phyloP scores from a whole-genome alignment of 1,140 invertebrate species.

The Drosophila cardini region DNA sequence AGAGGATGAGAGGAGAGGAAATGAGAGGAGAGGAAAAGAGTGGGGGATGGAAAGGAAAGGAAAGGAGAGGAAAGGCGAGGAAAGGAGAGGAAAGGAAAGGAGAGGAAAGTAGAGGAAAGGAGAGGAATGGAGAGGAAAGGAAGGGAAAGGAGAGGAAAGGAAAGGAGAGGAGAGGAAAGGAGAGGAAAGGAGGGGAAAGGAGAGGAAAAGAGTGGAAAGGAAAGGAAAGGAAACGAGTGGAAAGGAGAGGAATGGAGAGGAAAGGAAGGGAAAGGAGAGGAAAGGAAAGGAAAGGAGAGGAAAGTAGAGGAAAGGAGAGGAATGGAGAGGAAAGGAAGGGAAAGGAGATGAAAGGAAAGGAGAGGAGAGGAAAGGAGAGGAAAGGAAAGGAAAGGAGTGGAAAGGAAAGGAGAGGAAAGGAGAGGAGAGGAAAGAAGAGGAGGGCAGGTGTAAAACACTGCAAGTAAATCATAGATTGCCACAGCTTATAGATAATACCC shows the following conservation, averaged over 20 bases:
- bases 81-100: neutral
- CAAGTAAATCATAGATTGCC: slow-evolving; percentile 20
- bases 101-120: neutral
- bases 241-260: no score
- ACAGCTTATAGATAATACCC: slow-evolving; percentile 15
- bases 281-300: neutral
- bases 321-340: no score
- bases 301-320: neutral
- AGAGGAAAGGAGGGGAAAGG: neutral
- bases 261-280: neutral
- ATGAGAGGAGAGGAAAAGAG: neutral
- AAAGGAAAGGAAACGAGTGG: no score
- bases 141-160: no score
- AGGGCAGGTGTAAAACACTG: no score
- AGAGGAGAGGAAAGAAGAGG: neutral
- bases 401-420: no score
- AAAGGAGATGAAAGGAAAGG: neutral
- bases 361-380: no score
- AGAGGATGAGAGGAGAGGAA: no score
- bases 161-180: neutral
- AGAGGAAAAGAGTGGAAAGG: neutral
- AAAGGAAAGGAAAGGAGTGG: neutral
- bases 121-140: neutral
- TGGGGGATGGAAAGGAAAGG: neutral
- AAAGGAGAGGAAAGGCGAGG: no score